Evolutionary conservation across 2,113 vertebrate species (phyloP).

Genomic region (Pristiophorus japonicus): DNA sequence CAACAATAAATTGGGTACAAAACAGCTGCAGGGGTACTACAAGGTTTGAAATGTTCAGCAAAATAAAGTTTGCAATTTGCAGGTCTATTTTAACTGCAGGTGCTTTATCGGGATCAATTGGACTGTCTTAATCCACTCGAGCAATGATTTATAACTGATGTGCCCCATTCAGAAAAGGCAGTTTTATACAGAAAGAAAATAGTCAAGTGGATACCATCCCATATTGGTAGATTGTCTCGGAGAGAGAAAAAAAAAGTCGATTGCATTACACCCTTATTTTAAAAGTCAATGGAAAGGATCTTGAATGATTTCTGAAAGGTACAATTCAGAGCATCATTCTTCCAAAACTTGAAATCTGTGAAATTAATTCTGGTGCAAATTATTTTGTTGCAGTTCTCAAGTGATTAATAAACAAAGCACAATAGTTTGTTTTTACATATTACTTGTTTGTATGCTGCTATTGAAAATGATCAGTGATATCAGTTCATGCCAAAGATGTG

Average conservation of each 20-base stretch:
- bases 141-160: background rate
- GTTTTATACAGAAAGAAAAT: background rate
- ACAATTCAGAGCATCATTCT: background rate
- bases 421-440: background rate
- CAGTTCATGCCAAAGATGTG: background rate
- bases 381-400: background rate
- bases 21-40: background rate
- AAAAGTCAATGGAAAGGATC: background rate
- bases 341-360: background rate
- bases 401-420: background rate
- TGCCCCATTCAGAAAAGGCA: background rate
- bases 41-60: background rate
- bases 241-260: background rate
- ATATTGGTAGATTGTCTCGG: background rate
- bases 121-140: background rate
- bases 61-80: background rate
- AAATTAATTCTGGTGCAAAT: background rate
- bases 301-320: background rate
- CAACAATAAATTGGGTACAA: background rate
- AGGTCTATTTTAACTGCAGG: background rate
- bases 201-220: background rate
- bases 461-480: background rate
- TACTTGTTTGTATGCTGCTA: background rate
- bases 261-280: background rate
- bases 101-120: background rate